Evolutionary conservation across 2,888 invertebrate genomes (phyloP), one percentile per base, ranked within the genome.

Genomic region (Lepidochrysops patricia): DNA sequence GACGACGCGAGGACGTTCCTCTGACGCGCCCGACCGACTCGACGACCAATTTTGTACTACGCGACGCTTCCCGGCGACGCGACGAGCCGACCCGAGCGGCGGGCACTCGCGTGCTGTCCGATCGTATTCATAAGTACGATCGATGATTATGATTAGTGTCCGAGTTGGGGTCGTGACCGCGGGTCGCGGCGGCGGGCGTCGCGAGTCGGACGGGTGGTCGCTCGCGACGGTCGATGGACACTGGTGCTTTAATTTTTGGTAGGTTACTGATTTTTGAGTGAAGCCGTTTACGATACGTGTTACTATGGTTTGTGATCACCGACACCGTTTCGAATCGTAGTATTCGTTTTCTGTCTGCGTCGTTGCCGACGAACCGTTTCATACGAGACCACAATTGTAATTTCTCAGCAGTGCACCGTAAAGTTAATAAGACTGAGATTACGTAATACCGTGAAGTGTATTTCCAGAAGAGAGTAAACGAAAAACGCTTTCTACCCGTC

Each of bases 401-500:
- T 19, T 54, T 72, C 74, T 77, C 82, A 80, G 76, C 79, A 74
- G 70, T 73, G 74, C 79, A 77, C 78, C 74, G 78, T 77, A 79
- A 82, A 80, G 82, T 81, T 77, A 52, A 86, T 84, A 88, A 88
- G 87, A 88, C 87, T 88, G 87, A 87, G 76, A 82, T 76, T 83
- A 86, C 83, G 85, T 85, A 86, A 83, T 78, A 79, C 80, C 81
- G 76, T 79, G 80, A 86, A 81, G 80, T 82, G 77, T 80, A 80
- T 81, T 82, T 82, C 80, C 84, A 80, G 79, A 80, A 79, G 81
- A 77, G 81, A 82, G 82, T 80, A 79, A 80, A 84, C 79, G 75
- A 82, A 77, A 82, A 81, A 83, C 81, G 86, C 87, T 88, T 86
- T 85, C 80, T 82, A 84, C 88, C 88, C 88, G 88, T 88, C 88